Conservation (phyloP, 1,140 invertebrate genomes). For the Dinoponera quadriceps region DNA sequence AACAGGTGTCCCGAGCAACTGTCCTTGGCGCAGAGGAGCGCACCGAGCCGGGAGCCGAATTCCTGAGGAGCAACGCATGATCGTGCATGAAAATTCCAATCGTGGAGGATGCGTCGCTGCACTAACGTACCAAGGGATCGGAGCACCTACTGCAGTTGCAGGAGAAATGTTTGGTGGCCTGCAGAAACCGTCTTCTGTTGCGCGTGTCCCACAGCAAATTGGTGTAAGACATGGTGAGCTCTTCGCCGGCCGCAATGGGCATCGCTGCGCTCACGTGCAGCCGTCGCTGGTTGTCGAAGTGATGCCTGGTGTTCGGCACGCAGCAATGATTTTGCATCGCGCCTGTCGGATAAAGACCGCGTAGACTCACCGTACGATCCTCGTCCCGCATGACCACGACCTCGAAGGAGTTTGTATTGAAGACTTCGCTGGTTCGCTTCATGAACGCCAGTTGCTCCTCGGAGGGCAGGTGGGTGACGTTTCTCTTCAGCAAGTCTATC, state of each 20-base stretch:
- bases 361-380: conserved; percentile 85
- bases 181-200: conserved; percentile 88
- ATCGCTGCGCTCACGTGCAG: conserved; percentile 89
- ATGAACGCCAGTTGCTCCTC: conserved; percentile 88
- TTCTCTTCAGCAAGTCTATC: conserved; percentile 87
- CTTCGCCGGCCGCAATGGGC: conserved; percentile 88
- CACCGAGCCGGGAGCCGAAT: conserved; percentile 76
- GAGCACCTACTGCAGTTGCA: conserved; percentile 90
- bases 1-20: conserved; percentile 74
- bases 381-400: conserved; percentile 83
- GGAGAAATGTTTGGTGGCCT: conserved; percentile 90
- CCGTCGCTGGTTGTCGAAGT: conserved; percentile 86
- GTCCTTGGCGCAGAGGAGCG: conserved; percentile 75
- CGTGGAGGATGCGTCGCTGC: neutral
- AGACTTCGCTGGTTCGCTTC: conserved; percentile 86
- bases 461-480: conserved; percentile 84
- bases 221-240: conserved; percentile 91
- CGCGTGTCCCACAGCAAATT: conserved; percentile 91
- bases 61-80: conserved; percentile 71
- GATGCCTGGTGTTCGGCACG: conserved; percentile 90
- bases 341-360: conserved; percentile 91
- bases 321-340: conserved; percentile 92
- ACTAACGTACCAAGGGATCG: conserved; percentile 87
- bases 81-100: neutral
- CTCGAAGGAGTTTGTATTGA: conserved; percentile 92